A percentile compares a stretch with the other conserved stretches of the same genome.
These are phyloP conservation scores for Orchesellides sinensis DNA, from an alignment of 2,888 invertebrate genomes.

Conservation along the genomic window DNA sequence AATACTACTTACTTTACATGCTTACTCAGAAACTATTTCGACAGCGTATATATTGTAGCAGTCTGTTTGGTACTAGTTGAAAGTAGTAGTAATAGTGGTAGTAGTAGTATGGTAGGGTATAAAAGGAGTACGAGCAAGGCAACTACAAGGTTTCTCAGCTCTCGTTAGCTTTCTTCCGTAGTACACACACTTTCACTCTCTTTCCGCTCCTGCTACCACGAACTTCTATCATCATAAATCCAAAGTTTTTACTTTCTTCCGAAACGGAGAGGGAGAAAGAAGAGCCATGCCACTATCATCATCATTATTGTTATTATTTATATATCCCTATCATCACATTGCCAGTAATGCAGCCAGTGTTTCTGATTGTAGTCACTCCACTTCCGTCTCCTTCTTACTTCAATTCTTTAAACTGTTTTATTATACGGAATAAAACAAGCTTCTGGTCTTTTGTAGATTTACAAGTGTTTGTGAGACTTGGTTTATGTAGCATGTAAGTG, in stretches of 20 bases:
- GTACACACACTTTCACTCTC: slow-evolving; percentile 65
- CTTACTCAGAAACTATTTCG: slow-evolving; percentile 3
- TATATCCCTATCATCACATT: slow-evolving; percentile 35
- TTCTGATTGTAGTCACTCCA: slow-evolving; percentile 55
- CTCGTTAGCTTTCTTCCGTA: slow-evolving; percentile 62
- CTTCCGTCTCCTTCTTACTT: slow-evolving; percentile 56
- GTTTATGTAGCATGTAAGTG: slow-evolving; percentile 17
- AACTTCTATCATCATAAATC: slow-evolving; percentile 71
- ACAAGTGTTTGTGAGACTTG: slow-evolving; percentile 14
- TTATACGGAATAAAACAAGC: slow-evolving; percentile 17
- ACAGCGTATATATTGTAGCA: slow-evolving; percentile 25
- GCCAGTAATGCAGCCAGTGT: slow-evolving; percentile 43
- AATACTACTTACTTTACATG: too few relatives aligned
- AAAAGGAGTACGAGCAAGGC: neutral
- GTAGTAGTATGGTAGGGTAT: neutral
- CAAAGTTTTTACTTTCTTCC: slow-evolving; percentile 68
- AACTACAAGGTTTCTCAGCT: slow-evolving; percentile 47
- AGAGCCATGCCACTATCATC: slow-evolving; percentile 55
- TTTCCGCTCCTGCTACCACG: slow-evolving; percentile 60
- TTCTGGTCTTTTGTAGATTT: neutral
- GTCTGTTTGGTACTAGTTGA: too few relatives aligned
- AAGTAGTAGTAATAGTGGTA: slow-evolving; percentile 22
- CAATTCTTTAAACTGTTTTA: slow-evolving; percentile 51
- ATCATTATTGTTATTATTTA: slow-evolving; percentile 62
- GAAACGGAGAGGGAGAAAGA: slow-evolving; percentile 44